Percentiles rank a stretch among this genome's conserved stretches.
phyloP scores from a whole-genome alignment of 2,797 vertebrate species.

The Merluccius polli region DNA sequence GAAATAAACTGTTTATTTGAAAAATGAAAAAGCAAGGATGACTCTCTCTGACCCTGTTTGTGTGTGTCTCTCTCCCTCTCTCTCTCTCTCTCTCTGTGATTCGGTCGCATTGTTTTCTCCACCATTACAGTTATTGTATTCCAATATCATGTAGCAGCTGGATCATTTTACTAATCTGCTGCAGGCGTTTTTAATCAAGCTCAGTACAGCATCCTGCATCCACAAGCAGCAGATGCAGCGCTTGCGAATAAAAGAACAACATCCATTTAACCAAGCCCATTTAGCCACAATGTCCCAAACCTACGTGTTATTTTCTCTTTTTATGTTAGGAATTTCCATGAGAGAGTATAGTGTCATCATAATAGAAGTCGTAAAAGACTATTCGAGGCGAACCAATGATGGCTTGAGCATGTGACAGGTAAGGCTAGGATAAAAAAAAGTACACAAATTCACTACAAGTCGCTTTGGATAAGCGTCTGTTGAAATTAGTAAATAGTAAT shows the following conservation, averaged over 20 bases:
- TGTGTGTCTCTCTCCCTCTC: not conserved
- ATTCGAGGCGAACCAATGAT: too few species aligned
- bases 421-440: too few species aligned
- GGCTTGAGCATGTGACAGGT: too few species aligned
- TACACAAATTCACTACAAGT: too few species aligned
- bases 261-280: not conserved
- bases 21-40: not conserved
- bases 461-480: too few species aligned
- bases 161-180: slow-evolving; percentile 56
- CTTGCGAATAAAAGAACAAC: not conserved
- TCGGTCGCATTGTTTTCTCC: slow-evolving; percentile 16
- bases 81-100: slow-evolving; percentile 26
- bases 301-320: not conserved
- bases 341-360: not conserved
- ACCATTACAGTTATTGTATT: slow-evolving; percentile 49
- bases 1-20: not conserved
- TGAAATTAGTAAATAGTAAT: too few species aligned
- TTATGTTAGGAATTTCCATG: not conserved
- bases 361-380: too few species aligned
- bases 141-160: slow-evolving; percentile 61
- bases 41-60: not conserved
- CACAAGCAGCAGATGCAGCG: not conserved
- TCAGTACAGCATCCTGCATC: not conserved
- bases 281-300: not conserved
- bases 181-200: slow-evolving; percentile 66